Evolutionary conservation across 2,797 vertebrate species (phyloP), one percentile per base, ranked within the genome.

Genomic region (Rhinogobio ventralis): DNA sequence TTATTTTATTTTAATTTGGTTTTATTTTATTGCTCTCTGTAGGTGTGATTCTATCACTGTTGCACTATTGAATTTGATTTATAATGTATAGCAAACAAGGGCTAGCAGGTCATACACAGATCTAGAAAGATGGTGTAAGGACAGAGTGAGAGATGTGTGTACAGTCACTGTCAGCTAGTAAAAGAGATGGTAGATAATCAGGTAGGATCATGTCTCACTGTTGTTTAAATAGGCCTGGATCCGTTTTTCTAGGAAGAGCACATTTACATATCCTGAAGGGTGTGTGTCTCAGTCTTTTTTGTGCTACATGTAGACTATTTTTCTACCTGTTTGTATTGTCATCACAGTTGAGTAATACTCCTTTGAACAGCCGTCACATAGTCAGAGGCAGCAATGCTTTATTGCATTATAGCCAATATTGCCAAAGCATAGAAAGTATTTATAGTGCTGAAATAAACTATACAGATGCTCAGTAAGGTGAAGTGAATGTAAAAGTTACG

Each of bases 251-350:
- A 78, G 86, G 76, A 83, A 85, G 77, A 81, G 46, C 15, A 11
- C 60, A 89, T 89, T 89, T 89, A 86, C 89, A 88, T 89, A 89
- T 89, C 89, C 87, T 89, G 83, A 79, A 85, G 83, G 83, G 83
- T 66, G 83, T 85, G 76, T 79, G 67, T 62, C 4, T 62, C 42
- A 3, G 55, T 39, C 14, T 73, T 33, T 83, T 55, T 28, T 28
- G 8, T 62, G 10, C n/a, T 45, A 28, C 15, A 57, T 62, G n/a
- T 49, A 15, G 23, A 49, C 57, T 25, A 79, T 36, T 71, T 83
- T 71, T 79, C 10, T 25, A 9, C 42, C 15, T 51, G 39, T 81
- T 73, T 66, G 75, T 64, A 36, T 49, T 79, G 67, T 39, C 33
- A 36, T 85, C 55, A 66, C 9, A 79, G 23, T 19, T 64, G 55